Percentiles rank a stretch among this genome's conserved stretches.
These are phyloP conservation scores for Rhodinocichla rosea DNA, from an alignment of 2,113 vertebrate genomes.

Conservation along the genomic window DNA sequence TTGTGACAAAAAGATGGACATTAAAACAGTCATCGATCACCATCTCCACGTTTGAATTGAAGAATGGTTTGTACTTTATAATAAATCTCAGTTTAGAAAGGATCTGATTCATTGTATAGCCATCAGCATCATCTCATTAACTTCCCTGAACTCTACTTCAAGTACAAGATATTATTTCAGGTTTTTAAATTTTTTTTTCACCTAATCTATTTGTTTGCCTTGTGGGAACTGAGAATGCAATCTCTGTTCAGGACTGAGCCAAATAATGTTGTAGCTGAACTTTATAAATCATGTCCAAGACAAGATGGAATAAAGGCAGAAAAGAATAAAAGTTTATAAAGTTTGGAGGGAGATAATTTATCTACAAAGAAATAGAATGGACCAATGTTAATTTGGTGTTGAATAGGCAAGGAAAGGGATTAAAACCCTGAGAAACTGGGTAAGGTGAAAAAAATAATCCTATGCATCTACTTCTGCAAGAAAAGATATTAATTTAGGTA, in stretches of 20 bases:
- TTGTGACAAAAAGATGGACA: neutral
- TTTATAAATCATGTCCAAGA: neutral
- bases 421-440: neutral
- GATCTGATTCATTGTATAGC: neutral
- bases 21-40: neutral
- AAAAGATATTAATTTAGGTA: neutral
- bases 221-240: neutral
- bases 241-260: neutral
- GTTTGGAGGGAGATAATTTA: neutral
- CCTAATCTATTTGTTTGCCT: neutral
- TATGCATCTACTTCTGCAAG: neutral
- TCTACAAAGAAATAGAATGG: neutral
- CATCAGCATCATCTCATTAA: neutral
- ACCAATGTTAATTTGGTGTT: neutral
- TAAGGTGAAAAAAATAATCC: neutral
- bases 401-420: neutral
- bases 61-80: neutral
- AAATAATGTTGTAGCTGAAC: neutral
- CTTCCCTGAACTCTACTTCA: neutral
- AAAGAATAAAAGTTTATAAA: neutral
- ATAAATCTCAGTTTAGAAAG: neutral
- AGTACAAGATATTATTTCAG: neutral
- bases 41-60: neutral
- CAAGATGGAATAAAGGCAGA: neutral
- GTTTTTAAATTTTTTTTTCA: neutral